Evolutionary conservation across 2,113 vertebrate genomes (phyloP).

Genomic region (Cyprinodon brontotheroides): DNA sequence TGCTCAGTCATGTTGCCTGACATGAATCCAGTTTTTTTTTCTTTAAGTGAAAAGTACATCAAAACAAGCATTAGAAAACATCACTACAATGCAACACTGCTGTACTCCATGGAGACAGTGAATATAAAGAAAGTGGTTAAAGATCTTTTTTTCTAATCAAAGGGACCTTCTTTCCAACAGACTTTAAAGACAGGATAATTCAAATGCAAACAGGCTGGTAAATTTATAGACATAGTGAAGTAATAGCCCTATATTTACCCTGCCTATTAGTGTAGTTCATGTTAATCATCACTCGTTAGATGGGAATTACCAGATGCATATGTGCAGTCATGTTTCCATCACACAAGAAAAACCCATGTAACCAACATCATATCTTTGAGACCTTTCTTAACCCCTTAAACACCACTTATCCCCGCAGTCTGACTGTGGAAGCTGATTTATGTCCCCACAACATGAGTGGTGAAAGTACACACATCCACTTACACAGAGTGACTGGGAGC

Average conservation of each 20-base stretch:
- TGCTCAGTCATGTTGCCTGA: neutral
- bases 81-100: neutral
- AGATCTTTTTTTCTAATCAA: neutral
- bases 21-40: neutral
- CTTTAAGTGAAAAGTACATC: neutral
- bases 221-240: neutral
- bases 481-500: neutral
- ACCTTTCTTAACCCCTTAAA: neutral
- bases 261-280: neutral
- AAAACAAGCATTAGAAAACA: neutral
- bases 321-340: neutral
- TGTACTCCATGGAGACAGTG: neutral
- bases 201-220: neutral
- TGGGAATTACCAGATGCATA: neutral
- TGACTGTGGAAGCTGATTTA: neutral
- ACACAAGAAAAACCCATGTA: neutral
- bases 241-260: neutral
- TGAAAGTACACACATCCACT: neutral
- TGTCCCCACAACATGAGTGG: neutral
- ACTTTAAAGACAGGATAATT: neutral
- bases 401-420: neutral
- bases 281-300: neutral
- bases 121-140: neutral
- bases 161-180: neutral
- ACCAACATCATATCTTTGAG: conserved; percentile 5